A percentile compares a stretch with the other conserved stretches of the same genome.
phyloP scores from a whole-genome alignment of 2,888 invertebrate species.

The Diplolepis rosae region DNA sequence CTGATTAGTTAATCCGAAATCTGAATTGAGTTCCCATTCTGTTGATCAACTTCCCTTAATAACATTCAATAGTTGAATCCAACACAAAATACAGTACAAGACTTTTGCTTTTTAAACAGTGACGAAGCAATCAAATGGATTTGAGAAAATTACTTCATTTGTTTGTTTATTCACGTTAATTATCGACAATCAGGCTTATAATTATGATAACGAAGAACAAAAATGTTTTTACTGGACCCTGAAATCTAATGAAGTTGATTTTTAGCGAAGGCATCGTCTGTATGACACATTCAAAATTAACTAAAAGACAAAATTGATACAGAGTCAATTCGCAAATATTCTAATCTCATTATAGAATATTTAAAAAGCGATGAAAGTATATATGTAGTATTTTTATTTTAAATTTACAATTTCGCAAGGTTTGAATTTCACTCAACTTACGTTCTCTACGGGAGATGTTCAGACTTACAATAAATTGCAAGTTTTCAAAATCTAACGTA shows the following conservation, averaged over 20 bases:
- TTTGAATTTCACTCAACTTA: no score
- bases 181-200: no score
- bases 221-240: neutral
- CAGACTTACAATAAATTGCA: neutral
- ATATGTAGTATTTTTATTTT: no score
- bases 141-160: slow-evolving; percentile 20
- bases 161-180: neutral
- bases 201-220: neutral
- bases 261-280: no score
- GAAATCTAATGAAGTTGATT: neutral
- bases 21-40: slow-evolving; percentile 21
- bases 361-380: neutral
- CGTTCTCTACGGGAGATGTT: neutral
- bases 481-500: neutral
- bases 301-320: neutral
- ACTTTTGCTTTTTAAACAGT: slow-evolving; percentile 14
- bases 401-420: neutral
- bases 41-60: slow-evolving; percentile 15
- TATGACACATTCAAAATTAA: slow-evolving; percentile 5
- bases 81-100: neutral
- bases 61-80: neutral
- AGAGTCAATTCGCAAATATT: neutral
- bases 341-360: neutral
- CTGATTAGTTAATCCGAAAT: slow-evolving; percentile 21
- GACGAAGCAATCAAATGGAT: slow-evolving; percentile 39